Conservation (phyloP, 2,888 invertebrate genomes). For the Frankliniella intonsa region DNA sequence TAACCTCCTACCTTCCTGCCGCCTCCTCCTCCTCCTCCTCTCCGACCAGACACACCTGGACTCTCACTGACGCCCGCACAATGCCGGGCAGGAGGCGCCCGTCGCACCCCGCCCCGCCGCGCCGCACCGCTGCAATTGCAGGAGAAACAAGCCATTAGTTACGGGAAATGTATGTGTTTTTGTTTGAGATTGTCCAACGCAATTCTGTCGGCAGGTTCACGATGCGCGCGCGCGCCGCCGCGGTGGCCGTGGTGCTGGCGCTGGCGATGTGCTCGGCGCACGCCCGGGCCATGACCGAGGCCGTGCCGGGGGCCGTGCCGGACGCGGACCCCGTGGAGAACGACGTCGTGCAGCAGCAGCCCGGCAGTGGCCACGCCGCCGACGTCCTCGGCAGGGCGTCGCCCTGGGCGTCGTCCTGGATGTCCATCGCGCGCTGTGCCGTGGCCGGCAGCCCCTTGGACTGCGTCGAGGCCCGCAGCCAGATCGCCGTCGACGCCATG, state of each 20-base stretch:
- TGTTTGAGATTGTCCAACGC: background rate
- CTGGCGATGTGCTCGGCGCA: background rate
- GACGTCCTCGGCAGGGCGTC: background rate
- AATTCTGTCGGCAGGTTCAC: background rate
- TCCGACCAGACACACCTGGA: background rate
- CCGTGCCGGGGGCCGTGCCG: background rate
- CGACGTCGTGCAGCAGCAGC: background rate
- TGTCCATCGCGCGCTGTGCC: background rate
- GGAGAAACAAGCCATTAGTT: background rate
- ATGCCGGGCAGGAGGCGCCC: background rate
- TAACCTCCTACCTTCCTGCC: background rate
- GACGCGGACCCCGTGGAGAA: background rate
- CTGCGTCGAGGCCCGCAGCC: background rate
- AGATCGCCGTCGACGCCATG: slow-evolving; percentile 1
- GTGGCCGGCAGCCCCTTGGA: background rate
- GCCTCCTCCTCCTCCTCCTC: background rate
- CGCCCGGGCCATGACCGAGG: background rate
- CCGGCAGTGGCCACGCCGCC: background rate
- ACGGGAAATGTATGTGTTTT: background rate
- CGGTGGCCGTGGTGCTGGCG: background rate
- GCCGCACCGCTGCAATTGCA: background rate
- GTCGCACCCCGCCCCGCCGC: background rate
- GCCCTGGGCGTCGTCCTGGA: background rate
- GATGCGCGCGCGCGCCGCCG: background rate
- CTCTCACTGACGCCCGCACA: background rate